Conservation (phyloP, 2,113 vertebrate genomes). For the Calonectris borealis region DNA sequence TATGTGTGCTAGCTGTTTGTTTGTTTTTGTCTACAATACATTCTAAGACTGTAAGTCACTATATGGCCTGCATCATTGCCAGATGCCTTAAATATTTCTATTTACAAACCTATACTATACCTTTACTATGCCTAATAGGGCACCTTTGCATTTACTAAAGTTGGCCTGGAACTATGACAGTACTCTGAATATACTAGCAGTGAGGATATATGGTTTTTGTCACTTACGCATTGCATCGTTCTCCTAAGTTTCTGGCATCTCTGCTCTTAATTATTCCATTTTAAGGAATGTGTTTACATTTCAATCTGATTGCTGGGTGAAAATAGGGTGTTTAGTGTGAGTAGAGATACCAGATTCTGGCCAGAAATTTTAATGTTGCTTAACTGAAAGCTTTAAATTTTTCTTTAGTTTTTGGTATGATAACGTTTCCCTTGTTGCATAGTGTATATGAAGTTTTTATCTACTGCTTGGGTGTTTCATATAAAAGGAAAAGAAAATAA, state of each 20-base stretch:
- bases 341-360: not conserved
- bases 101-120: not conserved
- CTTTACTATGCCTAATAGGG: not conserved
- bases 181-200: not conserved
- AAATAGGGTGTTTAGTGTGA: not conserved
- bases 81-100: not conserved
- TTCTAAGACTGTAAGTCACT: not conserved
- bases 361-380: not conserved
- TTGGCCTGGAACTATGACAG: not conserved
- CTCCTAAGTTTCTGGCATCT: not conserved
- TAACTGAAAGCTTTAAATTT: not conserved
- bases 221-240: not conserved
- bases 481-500: not conserved
- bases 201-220: not conserved
- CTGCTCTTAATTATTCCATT: not conserved
- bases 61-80: not conserved
- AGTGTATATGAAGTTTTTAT: not conserved
- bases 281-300: not conserved
- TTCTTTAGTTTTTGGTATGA: not conserved
- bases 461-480: not conserved
- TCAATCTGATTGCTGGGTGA: not conserved
- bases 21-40: not conserved
- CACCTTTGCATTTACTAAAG: not conserved
- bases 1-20: not conserved
- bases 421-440: not conserved